A percentile compares a stretch with the other conserved stretches of the same genome.
Conservation (phyloP, 2,888 invertebrate genomes). For the Gerosis bhagava region DNA sequence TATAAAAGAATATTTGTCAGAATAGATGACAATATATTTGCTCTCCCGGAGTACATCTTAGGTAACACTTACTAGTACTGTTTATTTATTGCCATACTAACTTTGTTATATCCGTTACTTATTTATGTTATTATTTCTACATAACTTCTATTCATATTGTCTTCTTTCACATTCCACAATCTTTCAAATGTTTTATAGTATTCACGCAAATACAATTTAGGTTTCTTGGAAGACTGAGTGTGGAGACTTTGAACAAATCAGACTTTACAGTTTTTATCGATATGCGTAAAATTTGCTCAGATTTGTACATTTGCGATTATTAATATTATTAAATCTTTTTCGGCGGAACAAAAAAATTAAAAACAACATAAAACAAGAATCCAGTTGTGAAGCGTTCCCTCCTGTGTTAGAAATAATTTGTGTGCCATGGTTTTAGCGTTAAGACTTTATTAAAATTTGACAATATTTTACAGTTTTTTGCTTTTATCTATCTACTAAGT, state of each 20-base stretch:
- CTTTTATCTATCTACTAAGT: constrained; percentile 18
- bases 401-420: constrained; percentile 76
- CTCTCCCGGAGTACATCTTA: constrained; percentile 54
- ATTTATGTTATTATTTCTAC: constrained; percentile 35
- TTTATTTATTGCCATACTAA: constrained; percentile 42
- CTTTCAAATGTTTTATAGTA: constrained; percentile 40
- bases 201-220: constrained; percentile 63
- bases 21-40: constrained; percentile 42
- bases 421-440: constrained; percentile 76
- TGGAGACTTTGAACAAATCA: constrained; percentile 54
- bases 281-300: constrained; percentile 53
- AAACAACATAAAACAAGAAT: constrained; percentile 35
- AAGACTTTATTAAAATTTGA: constrained; percentile 70
- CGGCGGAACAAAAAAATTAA: constrained; percentile 10
- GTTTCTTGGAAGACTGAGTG: constrained; percentile 77
- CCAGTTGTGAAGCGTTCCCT: constrained; percentile 79
- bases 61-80: constrained; percentile 30
- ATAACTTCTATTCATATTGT: constrained; percentile 34
- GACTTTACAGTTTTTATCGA: constrained; percentile 21
- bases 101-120: constrained; percentile 53
- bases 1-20: constrained; percentile 41
- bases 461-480: constrained; percentile 64
- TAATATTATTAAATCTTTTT: constrained; percentile 17
- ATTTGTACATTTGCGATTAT: constrained; percentile 40
- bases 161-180: constrained; percentile 63